Percentiles rank a stretch among this genome's conserved stretches.
These are phyloP conservation scores for Pachypeltis micranthus DNA, from an alignment of 1,140 invertebrate species.

Conservation along the genomic window DNA sequence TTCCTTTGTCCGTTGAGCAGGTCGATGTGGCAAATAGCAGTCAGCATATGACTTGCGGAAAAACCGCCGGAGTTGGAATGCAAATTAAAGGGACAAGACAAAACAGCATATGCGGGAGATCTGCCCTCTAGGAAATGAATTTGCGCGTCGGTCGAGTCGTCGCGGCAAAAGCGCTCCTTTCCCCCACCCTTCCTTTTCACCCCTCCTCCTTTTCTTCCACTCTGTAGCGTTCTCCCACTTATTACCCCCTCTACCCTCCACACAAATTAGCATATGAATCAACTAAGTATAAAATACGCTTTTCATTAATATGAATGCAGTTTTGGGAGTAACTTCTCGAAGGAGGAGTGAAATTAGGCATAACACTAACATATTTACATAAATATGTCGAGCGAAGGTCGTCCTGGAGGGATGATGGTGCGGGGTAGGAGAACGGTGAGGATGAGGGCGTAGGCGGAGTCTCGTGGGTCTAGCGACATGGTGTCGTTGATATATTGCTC, in stretches of 20 bases:
- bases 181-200: no score
- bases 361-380: conserved; percentile 22
- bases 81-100: conserved; percentile 5
- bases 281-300: conserved; percentile 16
- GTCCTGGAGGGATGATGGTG: no score
- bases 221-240: no score
- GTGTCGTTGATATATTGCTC: no score
- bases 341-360: conserved; percentile 19
- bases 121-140: neutral
- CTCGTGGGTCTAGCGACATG: no score
- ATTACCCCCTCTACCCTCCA: conserved; percentile 3
- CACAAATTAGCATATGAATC: conserved; percentile 18
- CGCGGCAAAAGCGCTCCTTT: neutral
- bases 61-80: neutral
- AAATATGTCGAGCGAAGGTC: no score
- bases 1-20: no score
- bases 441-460: no score
- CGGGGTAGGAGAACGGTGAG: no score
- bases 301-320: conserved; percentile 17
- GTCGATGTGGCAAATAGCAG: no score
- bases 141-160: neutral
- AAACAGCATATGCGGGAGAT: neutral
- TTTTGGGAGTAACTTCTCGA: neutral
- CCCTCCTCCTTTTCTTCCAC: neutral
- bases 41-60: conserved; percentile 7